A percentile compares a stretch with the other conserved stretches of the same genome.
phyloP scores from a whole-genome alignment of 1,140 invertebrate genomes.

The Drosophila baimaii region DNA sequence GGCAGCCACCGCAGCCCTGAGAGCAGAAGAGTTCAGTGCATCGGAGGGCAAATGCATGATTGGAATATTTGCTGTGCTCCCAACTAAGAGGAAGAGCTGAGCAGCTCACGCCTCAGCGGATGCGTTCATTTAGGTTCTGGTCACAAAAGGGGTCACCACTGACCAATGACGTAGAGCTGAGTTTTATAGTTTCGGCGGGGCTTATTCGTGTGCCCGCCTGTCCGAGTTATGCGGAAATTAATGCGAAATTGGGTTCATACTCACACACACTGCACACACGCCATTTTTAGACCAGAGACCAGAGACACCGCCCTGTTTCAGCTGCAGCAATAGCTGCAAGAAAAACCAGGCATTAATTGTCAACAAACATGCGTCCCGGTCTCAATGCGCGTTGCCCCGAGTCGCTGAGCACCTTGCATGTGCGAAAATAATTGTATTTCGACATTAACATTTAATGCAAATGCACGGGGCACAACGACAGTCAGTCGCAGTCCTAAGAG shows the following conservation, averaged over 20 bases:
- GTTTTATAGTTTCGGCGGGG: slow-evolving; percentile 15
- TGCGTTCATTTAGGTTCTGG: slow-evolving; percentile 49
- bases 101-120: slow-evolving; percentile 37
- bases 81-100: slow-evolving; percentile 8
- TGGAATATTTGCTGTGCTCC: slow-evolving; percentile 33
- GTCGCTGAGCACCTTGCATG: slow-evolving; percentile 52
- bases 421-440: slow-evolving; percentile 72
- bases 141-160: slow-evolving; percentile 20
- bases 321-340: slow-evolving; percentile 18
- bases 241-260: slow-evolving; percentile 50
- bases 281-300: slow-evolving; percentile 61
- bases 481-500: slow-evolving; percentile 2
- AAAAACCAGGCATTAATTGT: slow-evolving; percentile 69
- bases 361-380: slow-evolving; percentile 66
- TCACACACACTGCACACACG: slow-evolving; percentile 10
- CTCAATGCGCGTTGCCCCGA: slow-evolving; percentile 13
- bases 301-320: slow-evolving; percentile 48
- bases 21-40: slow-evolving; percentile 27
- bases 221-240: slow-evolving; percentile 71
- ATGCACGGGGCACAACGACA: slow-evolving; percentile 31
- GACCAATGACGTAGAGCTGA: slow-evolving; percentile 4
- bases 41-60: slow-evolving; percentile 45
- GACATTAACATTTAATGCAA: slow-evolving; percentile 56
- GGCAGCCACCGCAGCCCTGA: slow-evolving; percentile 17
- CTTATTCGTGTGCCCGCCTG: slow-evolving; percentile 8